Base-by-base conservation (phyloP, 2,888 invertebrate genomes). In the Lasioglossum lativentre region DNA sequence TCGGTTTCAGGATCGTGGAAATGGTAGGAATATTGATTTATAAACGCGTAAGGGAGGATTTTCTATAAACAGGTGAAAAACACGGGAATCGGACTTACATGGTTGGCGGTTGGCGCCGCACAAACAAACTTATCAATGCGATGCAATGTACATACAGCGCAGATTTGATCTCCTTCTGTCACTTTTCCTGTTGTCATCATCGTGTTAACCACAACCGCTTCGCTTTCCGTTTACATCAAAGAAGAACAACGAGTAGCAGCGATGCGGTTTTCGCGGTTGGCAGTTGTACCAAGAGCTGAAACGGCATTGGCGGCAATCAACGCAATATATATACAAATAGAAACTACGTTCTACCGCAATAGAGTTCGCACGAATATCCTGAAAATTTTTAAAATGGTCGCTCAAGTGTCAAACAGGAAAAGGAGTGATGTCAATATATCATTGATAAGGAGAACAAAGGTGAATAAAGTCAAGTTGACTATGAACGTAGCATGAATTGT, bases 131-230 rank as follows among this genome's bases (percentile, higher is more conserved):
- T 63, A 30, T 63, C 63, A 63, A 19, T 30, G 30, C 16, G 6
- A 63, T 63, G 16, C 2, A 1, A 45, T 45, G 16, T 45, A 5
- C 16, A 5, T 45, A 45, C 16, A 14, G 56, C n/a, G n/a, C 2
- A 63, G 30, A 19, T 63, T 63, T 19, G 63, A 63, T 66, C 34
- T 66, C 30, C 66, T 34, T 34, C 66, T 66, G 66, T 34, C 63
- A 63, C 63, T 63, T 63, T 16, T 30, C 16, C 63, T 63, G 63
- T 19, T 63, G 63, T 63, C 16, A 30, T 63, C 63, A 30, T 6
- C 63, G 63, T 63, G 63, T 63, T 63, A 63, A 63, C 63, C 63
- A 30, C 63, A 63, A 63, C 63, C 19, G 30, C 63, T 66, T 19
- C 19, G 19, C 66, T 66, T 34, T 66, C 34, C 66, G 34, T 34